These are phyloP conservation scores for Calameuta pallipes DNA, from an alignment of 2,888 invertebrate genomes.

Conservation along the genomic window DNA sequence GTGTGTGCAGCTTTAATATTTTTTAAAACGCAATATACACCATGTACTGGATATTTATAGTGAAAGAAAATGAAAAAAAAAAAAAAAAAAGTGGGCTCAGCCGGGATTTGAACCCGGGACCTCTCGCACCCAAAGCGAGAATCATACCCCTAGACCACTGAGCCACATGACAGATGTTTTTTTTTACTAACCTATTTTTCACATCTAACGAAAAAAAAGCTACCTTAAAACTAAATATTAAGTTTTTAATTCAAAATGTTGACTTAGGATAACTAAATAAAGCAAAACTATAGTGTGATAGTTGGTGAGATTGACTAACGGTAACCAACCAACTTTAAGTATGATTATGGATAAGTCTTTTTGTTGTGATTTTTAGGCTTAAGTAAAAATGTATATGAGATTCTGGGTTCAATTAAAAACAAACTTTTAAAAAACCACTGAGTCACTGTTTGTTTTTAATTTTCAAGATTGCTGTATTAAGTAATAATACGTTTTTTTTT, in stretches of 20 bases:
- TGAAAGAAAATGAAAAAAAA: conserved; percentile 27
- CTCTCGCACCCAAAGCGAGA: conserved; percentile 26
- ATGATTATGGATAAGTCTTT: too few species aligned
- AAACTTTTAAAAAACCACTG: too few species aligned
- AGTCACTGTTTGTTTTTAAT: background rate
- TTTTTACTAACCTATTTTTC: too few species aligned
- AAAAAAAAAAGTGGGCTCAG: conserved; percentile 59
- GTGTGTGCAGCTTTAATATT: background rate
- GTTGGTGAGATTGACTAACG: too few species aligned
- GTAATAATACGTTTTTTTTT: background rate
- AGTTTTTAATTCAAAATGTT: too few species aligned
- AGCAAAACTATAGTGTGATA: too few species aligned
- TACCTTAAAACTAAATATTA: too few species aligned
- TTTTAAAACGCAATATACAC: background rate
- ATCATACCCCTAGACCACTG: conserved; percentile 26
- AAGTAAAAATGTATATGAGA: background rate
- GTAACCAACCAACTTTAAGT: too few species aligned
- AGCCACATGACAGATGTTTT: background rate
- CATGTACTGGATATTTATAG: background rate
- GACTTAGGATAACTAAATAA: too few species aligned
- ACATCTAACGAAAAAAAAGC: too few species aligned
- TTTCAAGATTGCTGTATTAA: background rate
- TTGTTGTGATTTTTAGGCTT: too few species aligned
- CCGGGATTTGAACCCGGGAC: conserved; percentile 63
- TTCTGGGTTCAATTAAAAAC: background rate